Evolutionary conservation across 2,113 vertebrate species (phyloP), one percentile per base, ranked within the genome.

Genomic region (Copsychus sechellarum): DNA sequence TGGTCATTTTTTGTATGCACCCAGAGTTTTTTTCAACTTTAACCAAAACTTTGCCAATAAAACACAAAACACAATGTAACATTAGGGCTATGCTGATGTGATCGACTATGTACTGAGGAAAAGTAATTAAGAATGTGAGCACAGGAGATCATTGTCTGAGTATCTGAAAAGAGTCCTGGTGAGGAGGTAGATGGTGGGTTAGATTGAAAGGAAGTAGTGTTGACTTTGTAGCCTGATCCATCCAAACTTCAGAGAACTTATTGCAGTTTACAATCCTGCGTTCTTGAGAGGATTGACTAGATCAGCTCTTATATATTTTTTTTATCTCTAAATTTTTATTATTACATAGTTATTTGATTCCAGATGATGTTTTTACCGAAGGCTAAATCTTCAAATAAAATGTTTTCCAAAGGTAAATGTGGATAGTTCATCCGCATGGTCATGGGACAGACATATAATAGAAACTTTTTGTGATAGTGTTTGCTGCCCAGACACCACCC

Each of bases 341-440:
- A 43, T 90, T 76, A 58, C 72, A 25, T 31, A 57, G 47, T 88
- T 13, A 43, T 82, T 96, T 64, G 56, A 36, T 93, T 66, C 48
- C 18, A 80, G 62, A 29, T 65, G 24, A 48, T 93, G 77, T 28
- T 88, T 65, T 61, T 77, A 29, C 36, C 28, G 56, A 10, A 16
- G 82, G 26, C 47, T 81, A 95, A 87, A 53, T 73, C 40, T 87
- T 94, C 42, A 96, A 82, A 81, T 77, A 61, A 93, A 94, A 76
- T 65, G 22, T 40, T 67, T 88, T 90, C 82, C 77, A 22, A 87
- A 91, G 58, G 48, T 9, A 85, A 92, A 83, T 69, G 60, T 86
- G 42, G 56, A 24, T 77, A 85, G 34, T 34, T 69, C 21, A 14
- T 53, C 79, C 71, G 7, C 31, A 70, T 9, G 1, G 48, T 80